These are phyloP conservation scores for Pristis pectinata DNA, from an alignment of 2,797 vertebrate species.

Conservation along the genomic window DNA sequence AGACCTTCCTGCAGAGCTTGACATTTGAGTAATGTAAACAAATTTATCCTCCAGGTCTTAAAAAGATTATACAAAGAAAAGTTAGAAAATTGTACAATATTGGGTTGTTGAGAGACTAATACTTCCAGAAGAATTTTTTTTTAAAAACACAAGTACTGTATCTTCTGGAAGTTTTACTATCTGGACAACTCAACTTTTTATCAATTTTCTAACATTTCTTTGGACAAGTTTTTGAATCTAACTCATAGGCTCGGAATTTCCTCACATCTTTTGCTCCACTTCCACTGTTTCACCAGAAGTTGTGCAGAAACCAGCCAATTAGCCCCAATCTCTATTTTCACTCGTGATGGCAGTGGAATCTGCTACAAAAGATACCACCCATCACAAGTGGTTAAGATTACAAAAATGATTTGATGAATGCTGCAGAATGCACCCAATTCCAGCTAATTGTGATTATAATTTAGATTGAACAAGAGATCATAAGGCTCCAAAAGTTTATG, in stretches of 20 bases:
- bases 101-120: not conserved
- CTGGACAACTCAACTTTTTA: no score
- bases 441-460: not conserved
- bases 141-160: no score
- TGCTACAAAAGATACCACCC: not conserved
- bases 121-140: not conserved
- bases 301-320: not conserved
- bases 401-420: not conserved
- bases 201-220: no score
- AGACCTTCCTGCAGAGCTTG: not conserved
- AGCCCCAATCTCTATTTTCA: not conserved
- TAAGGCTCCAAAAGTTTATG: not conserved
- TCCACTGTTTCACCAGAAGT: not conserved
- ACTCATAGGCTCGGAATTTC: not conserved
- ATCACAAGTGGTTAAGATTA: not conserved
- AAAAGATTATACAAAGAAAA: not conserved
- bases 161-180: no score
- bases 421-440: not conserved
- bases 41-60: not conserved
- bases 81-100: not conserved
- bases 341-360: not conserved
- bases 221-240: not conserved
- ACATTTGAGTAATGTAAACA: slow-evolving; percentile 24
- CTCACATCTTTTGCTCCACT: not conserved
- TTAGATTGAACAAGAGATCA: not conserved